Evolutionary conservation across 2,797 vertebrate genomes (phyloP).

Genomic region (Protosalanx chinensis): DNA sequence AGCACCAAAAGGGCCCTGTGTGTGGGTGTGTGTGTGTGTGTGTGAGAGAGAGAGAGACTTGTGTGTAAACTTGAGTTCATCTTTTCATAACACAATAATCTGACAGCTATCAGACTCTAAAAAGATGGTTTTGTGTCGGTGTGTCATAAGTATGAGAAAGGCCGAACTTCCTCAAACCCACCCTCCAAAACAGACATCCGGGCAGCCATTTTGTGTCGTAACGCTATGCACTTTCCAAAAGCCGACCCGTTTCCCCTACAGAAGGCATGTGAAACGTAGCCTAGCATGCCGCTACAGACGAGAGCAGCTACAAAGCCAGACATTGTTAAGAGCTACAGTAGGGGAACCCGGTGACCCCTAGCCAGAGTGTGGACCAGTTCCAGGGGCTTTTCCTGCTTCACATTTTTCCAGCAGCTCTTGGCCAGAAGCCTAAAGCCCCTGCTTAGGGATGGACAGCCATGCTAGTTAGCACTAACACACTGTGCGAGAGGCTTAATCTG

Average conservation of each 20-base stretch:
- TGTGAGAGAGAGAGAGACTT: background rate
- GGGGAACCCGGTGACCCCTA: slow-evolving; percentile 78
- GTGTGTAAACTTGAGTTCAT: background rate
- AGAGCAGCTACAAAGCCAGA: slow-evolving; percentile 56
- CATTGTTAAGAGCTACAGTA: slow-evolving; percentile 72
- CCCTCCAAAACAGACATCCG: background rate
- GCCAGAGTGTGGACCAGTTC: slow-evolving; percentile 72
- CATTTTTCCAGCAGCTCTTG: slow-evolving; percentile 65
- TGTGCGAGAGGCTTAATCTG: slow-evolving; percentile 24
- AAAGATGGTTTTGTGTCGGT: background rate
- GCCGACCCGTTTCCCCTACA: slow-evolving; percentile 12
- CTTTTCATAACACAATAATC: no score
- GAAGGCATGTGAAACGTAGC: slow-evolving; percentile 28
- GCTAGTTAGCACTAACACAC: slow-evolving; percentile 60
- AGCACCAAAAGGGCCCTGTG: slow-evolving; percentile 37
- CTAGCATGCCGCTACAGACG: slow-evolving; percentile 50
- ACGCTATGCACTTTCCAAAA: slow-evolving; percentile 41
- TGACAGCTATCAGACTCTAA: no score
- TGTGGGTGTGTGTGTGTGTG: slow-evolving; percentile 8
- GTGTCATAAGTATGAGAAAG: no score
- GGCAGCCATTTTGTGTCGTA: slow-evolving; percentile 57
- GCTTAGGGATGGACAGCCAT: slow-evolving; percentile 42
- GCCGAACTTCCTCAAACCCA: background rate
- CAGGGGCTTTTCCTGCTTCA: slow-evolving; percentile 75
- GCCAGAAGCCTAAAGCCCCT: slow-evolving; percentile 44